Conservation (phyloP, 1,140 invertebrate genomes). For the Papilio polyxenes region DNA sequence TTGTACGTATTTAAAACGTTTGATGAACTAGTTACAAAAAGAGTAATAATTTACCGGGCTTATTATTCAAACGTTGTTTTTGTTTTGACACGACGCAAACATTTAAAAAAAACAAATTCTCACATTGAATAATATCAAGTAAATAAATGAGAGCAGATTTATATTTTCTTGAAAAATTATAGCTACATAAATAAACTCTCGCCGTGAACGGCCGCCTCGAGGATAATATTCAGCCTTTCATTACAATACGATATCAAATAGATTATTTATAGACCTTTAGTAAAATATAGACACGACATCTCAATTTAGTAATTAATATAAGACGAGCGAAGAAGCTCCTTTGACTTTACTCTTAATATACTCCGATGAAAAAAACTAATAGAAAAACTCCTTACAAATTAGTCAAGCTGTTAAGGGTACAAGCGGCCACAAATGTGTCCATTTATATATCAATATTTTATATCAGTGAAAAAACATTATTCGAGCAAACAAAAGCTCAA, state of each 20-base stretch:
- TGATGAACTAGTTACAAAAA: background rate
- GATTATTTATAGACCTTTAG: background rate
- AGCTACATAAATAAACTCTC: background rate
- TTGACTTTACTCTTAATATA: too few species aligned
- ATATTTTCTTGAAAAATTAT: background rate
- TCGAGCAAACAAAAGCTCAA: too few species aligned
- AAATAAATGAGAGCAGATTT: background rate
- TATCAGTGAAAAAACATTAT: too few species aligned
- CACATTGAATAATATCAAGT: background rate
- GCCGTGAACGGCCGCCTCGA: constrained; percentile 3
- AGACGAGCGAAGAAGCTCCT: too few species aligned
- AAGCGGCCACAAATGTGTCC: too few species aligned
- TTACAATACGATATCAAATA: constrained; percentile 1
- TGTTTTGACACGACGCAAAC: background rate
- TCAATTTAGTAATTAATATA: too few species aligned
- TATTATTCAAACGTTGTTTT: background rate
- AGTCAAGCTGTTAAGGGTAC: too few species aligned
- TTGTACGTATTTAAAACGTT: background rate
- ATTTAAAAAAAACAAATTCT: background rate
- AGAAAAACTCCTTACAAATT: too few species aligned
- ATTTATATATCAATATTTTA: too few species aligned
- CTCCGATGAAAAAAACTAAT: too few species aligned
- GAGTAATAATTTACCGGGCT: background rate
- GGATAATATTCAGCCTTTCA: background rate
- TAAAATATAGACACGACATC: background rate